Evolutionary conservation across 2,113 vertebrate species (phyloP), one percentile per base, ranked within the genome.

Genomic region (Phylloscopus trochiloides): DNA sequence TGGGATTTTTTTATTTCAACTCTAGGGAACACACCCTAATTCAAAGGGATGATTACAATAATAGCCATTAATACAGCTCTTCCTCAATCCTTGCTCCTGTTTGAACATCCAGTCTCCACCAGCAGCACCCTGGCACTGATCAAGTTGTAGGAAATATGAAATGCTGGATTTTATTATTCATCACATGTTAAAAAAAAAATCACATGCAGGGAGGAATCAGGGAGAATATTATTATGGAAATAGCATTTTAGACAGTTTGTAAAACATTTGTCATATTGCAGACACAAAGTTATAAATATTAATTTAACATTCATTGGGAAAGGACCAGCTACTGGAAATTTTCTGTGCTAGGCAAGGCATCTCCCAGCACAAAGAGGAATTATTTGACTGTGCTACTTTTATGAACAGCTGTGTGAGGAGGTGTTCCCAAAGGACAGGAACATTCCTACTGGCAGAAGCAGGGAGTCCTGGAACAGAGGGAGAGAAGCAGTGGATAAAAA

Each of bases 271-370:
- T 68, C 57, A 65, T 40, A 57, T 2, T 70, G 72, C 75, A 86
- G 89, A 66, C 18, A 79, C 9, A 40, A 70, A 74, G 67, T 61
- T 45, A 85, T 84, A 78, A 90, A 83, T 68, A 90, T 76, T 88
- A 90, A 93, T 47, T 2, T 17, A 73, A 65, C 4, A 45, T 45
- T 29, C 38, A 68, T 1, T 52, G 36, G 62, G 66, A 65, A 73
- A 73, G 26, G 72, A 86, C 8, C 50, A 22, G 62, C 4, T 38
- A n/a, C 75, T 68, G 50, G 61, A 68, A 32, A 28, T 42, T 8
- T 61, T 57, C n/a, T n/a, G 3, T 26, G 67, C 17, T 57, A 34
- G 8, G 6, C 62, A 45, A 88, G n/a, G 24, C 4, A 1, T 7
- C 17, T 70, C 59, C 36, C 16, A 72, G 32, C 24, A 70, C 1